Conservation (phyloP, 2,888 invertebrate species). For the Hemistola chrysoprasaria region DNA sequence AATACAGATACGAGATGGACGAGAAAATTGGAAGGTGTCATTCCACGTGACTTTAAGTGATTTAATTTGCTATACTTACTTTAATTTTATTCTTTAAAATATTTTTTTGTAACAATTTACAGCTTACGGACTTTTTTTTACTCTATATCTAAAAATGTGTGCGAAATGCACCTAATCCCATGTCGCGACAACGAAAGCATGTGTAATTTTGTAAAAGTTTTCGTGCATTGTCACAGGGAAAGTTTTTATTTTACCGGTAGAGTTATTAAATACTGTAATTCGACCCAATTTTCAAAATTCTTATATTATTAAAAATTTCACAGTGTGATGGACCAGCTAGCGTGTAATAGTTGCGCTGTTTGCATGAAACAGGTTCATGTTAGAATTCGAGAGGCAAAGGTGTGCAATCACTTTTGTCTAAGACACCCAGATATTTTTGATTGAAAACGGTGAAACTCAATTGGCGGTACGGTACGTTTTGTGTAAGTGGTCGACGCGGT, state of each 20-base stretch:
- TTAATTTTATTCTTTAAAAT: too few relatives aligned
- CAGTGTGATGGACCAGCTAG: conserved; percentile 31
- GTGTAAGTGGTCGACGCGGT: conserved; percentile 32
- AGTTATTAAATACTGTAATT: conserved; percentile 27
- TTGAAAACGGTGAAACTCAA: conserved; percentile 57
- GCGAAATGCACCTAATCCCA: conserved; percentile 7
- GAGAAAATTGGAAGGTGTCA: conserved; percentile 15
- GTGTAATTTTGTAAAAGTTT: conserved; percentile 11
- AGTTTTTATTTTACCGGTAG: conserved; percentile 23
- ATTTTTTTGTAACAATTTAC: too few relatives aligned
- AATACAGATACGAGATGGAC: conserved; percentile 8
- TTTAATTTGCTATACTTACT: too few relatives aligned
- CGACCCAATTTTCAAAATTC: conserved; percentile 22
- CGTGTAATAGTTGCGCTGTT: conserved; percentile 33
- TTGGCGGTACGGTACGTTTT: conserved; percentile 44
- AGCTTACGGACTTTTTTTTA: too few relatives aligned
- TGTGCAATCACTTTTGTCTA: conserved; percentile 41
- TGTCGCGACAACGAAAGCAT: conserved; percentile 4
- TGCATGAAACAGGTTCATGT: conserved; percentile 37
- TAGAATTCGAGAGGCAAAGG: conserved; percentile 40
- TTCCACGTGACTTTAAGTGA: conserved; percentile 3
- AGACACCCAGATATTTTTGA: conserved; percentile 43
- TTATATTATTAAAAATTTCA: conserved; percentile 33
- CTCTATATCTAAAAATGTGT: not conserved
- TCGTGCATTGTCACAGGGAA: conserved; percentile 17